A percentile compares a stretch with the other conserved stretches of the same genome.
phyloP scores from a whole-genome alignment of 2,888 invertebrate genomes.

The Oscheius sp. region DNA sequence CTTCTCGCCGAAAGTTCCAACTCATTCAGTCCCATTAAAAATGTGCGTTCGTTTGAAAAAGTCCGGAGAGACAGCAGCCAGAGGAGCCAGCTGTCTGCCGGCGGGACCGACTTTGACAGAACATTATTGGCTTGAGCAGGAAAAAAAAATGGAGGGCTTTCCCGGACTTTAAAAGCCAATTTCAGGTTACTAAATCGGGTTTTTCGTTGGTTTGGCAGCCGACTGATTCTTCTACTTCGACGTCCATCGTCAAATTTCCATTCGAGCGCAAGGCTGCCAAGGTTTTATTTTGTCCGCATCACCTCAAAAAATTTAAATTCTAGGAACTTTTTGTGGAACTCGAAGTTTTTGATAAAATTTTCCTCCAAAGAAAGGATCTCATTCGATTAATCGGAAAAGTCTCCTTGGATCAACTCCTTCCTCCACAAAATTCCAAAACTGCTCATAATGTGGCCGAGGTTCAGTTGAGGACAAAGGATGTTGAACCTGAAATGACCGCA shows the following conservation, averaged over 20 bases:
- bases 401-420: constrained; percentile 62
- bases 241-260: constrained; percentile 70
- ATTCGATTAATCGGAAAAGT: constrained; percentile 53
- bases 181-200: constrained; percentile 66
- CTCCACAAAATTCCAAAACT: constrained; percentile 69
- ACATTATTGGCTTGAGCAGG: neutral
- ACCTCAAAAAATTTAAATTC: neutral
- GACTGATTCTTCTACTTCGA: constrained; percentile 56
- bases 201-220: constrained; percentile 70
- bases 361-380: constrained; percentile 71
- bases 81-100: too few relatives aligned
- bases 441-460: constrained; percentile 68
- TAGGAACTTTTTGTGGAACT: constrained; percentile 50
- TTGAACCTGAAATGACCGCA: constrained; percentile 54
- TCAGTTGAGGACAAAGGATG: constrained; percentile 62
- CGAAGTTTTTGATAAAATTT: constrained; percentile 70
- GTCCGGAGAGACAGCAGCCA: too few relatives aligned
- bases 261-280: constrained; percentile 62
- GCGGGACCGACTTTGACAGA: too few relatives aligned
- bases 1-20: too few relatives aligned
- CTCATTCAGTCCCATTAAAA: too few relatives aligned
- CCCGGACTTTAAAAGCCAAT: neutral
- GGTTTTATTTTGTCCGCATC: neutral
- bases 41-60: constrained; percentile 17
- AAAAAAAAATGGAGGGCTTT: neutral